Evolutionary conservation across 1,140 invertebrate genomes (phyloP), one percentile per base, ranked within the genome.

Genomic region (Philaenus spumarius): DNA sequence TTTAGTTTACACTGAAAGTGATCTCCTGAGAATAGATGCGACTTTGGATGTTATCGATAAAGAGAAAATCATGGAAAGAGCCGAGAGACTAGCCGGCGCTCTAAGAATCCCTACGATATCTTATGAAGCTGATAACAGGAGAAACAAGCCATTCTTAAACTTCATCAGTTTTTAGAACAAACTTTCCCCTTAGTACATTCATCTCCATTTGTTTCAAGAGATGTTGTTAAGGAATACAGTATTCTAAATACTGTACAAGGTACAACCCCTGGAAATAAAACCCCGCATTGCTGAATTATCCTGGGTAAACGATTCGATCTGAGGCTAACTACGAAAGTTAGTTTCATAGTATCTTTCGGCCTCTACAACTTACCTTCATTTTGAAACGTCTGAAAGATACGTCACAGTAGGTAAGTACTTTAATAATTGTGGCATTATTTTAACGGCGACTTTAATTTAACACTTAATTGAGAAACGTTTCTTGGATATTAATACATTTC

Each of bases 201-300:
- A 14, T 77, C 73, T 2, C 62, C 67, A 11, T 63, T 72, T 37
- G 68, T 79, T 17, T 67, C 64, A 22, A 65, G 67, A 56, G 73
- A 78, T 62, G 64, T 74, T 7, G 69, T 81, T 7, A 76, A 73
- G 50, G 73, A 74, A 26, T 76, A 75, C 64, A 81, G 78, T 66
- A 62, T 80, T 11, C 66, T 82, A 24, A 79, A 79, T 62, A 71
- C 67, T 15, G 66, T 78, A 5, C 50, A 63, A 53, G 69, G 70
- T 19, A 63, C 48, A 15, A 69, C 77, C 61, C 6, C 59, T 30
- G 61, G 46, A 9, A 64, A 78, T n/a, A n/a, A n/a, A n/a, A n/a
- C n/a, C n/a, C n/a, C n/a, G n/a, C n/a, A n/a, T n/a, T n/a, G n/a
- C n/a, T n/a, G n/a, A n/a, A n/a, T n/a, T n/a, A n/a, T n/a, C n/a